Evolutionary conservation across 2,888 invertebrate genomes (phyloP).

Genomic region (Troides oblongomaculatus): DNA sequence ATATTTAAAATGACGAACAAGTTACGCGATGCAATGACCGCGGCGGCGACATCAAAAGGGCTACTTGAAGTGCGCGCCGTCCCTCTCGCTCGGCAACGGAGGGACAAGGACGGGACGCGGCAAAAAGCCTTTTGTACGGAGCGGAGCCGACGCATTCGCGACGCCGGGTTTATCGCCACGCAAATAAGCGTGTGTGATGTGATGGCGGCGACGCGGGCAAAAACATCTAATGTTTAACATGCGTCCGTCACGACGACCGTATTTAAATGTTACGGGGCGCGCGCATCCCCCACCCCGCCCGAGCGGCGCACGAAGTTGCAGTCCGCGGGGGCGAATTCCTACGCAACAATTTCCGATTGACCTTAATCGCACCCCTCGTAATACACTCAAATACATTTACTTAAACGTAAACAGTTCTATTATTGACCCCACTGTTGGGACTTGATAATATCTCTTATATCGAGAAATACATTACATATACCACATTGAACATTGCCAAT

Average conservation of each 20-base stretch:
- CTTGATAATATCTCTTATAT: too few species aligned
- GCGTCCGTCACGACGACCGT: slow-evolving; percentile 6
- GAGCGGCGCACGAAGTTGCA: too few species aligned
- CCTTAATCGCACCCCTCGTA: too few species aligned
- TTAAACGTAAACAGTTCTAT: too few species aligned
- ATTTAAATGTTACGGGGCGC: slow-evolving; percentile 7
- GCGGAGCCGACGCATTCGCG: slow-evolving; percentile 47
- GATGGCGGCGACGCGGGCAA: slow-evolving; percentile 38
- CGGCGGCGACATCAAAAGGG: slow-evolving; percentile 69
- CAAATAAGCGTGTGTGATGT: slow-evolving; percentile 46
- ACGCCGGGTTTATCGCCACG: slow-evolving; percentile 38
- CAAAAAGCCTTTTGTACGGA: slow-evolving; percentile 63
- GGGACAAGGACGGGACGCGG: slow-evolving; percentile 37
- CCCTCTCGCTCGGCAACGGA: slow-evolving; percentile 40
- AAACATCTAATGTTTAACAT: slow-evolving; percentile 41
- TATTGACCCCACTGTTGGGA: too few species aligned
- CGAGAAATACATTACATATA: too few species aligned
- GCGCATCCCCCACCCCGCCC: not conserved
- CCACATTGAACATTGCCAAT: too few species aligned
- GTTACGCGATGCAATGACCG: slow-evolving; percentile 67
- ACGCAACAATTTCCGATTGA: too few species aligned
- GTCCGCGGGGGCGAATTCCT: too few species aligned
- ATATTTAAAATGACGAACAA: slow-evolving; percentile 39
- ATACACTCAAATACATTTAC: too few species aligned
- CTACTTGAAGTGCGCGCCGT: slow-evolving; percentile 55